These are phyloP conservation scores for Erythrocercus mccallii DNA, from an alignment of 2,113 vertebrate species.

Conservation along the genomic window DNA sequence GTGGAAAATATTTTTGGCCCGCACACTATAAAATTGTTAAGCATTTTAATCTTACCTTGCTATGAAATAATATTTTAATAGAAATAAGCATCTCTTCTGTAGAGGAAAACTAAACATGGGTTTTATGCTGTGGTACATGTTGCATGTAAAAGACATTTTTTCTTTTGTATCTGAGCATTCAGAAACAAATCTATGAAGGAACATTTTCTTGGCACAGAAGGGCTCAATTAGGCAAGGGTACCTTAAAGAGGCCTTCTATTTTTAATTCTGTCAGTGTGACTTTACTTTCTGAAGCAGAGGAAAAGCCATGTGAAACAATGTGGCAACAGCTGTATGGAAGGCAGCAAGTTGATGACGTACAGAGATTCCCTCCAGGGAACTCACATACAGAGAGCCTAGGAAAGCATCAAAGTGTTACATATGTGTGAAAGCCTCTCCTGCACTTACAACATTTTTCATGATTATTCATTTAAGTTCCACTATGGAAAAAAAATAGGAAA, in stretches of 20 bases:
- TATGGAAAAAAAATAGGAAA: not conserved
- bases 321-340: not conserved
- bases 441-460: not conserved
- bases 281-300: not conserved
- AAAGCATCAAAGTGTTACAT: not conserved
- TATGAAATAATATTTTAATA: not conserved
- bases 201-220: not conserved
- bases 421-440: not conserved
- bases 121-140: not conserved
- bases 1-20: not conserved
- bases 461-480: not conserved
- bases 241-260: not conserved
- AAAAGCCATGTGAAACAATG: not conserved
- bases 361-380: not conserved
- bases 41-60: not conserved
- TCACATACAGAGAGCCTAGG: not conserved
- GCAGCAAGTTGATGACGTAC: not conserved
- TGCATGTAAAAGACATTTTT: not conserved
- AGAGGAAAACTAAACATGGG: not conserved
- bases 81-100: not conserved
- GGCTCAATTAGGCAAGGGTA: not conserved
- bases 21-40: not conserved
- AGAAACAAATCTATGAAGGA: not conserved
- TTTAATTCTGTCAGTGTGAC: constrained; percentile 6
- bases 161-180: not conserved